Evolutionary conservation across 2,797 vertebrate genomes (phyloP).

Genomic region (Chrysocyon brachyurus): DNA sequence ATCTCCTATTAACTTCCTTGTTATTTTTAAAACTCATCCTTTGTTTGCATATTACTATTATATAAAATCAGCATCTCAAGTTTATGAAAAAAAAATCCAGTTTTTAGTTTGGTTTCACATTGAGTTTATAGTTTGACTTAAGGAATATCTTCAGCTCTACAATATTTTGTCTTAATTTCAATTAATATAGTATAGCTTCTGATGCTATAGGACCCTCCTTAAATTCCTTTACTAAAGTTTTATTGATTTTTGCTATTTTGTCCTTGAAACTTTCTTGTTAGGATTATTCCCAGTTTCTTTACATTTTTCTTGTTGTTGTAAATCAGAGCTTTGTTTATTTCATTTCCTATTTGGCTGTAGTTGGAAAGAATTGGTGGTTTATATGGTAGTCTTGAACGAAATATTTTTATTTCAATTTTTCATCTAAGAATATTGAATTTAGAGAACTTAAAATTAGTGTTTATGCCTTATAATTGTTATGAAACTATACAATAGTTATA

Average conservation of each 20-base stretch:
- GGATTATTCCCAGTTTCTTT: neutral
- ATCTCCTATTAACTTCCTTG: neutral
- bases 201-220: neutral
- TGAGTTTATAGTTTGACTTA: neutral
- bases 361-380: neutral
- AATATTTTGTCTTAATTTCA: neutral
- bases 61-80: neutral
- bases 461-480: neutral
- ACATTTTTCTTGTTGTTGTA: neutral
- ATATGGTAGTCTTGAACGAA: neutral
- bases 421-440: neutral
- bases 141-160: neutral
- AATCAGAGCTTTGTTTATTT: neutral
- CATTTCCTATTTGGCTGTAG: neutral
- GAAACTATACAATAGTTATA: neutral
- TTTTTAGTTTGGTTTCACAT: neutral
- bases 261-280: neutral
- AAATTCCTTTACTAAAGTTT: neutral
- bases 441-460: neutral
- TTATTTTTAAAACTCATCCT: neutral
- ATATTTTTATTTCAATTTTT: neutral
- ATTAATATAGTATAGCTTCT: neutral
- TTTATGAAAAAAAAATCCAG: neutral
- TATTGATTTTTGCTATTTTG: neutral
- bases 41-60: neutral